These are phyloP conservation scores for Drosophila ambigua DNA, from an alignment of 1,140 invertebrate genomes.

Conservation along the genomic window DNA sequence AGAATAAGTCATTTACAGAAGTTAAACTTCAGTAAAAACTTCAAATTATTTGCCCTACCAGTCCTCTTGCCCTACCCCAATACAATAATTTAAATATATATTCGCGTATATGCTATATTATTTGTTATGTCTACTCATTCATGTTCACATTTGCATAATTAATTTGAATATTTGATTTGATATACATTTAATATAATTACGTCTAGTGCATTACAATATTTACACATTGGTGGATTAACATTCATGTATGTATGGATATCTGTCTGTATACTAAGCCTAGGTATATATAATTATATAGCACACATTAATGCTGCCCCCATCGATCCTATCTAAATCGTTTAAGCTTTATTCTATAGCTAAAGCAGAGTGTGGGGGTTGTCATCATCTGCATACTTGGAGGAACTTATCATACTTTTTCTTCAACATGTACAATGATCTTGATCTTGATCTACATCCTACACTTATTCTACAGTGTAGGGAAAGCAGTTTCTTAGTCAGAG, in stretches of 20 bases:
- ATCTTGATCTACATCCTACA: slow-evolving; percentile 32
- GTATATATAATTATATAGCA: slow-evolving; percentile 39
- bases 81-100: too few relatives aligned
- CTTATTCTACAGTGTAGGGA: slow-evolving; percentile 47
- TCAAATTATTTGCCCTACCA: too few relatives aligned
- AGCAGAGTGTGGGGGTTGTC: slow-evolving; percentile 25
- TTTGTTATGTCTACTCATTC: slow-evolving; percentile 45
- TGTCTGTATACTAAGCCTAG: slow-evolving; percentile 21
- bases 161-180: slow-evolving; percentile 41
- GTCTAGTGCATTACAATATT: slow-evolving; percentile 40
- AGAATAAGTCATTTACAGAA: too few relatives aligned
- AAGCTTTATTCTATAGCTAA: slow-evolving; percentile 28
- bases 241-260: slow-evolving; percentile 31
- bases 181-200: slow-evolving; percentile 41
- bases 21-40: too few relatives aligned
- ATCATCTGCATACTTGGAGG: slow-evolving; percentile 70
- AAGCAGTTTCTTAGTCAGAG: slow-evolving; percentile 41
- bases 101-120: slow-evolving; percentile 15
- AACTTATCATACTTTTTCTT: slow-evolving; percentile 75
- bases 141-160: slow-evolving; percentile 59
- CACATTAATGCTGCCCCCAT: slow-evolving; percentile 31
- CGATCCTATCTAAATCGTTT: slow-evolving; percentile 34
- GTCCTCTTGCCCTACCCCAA: too few relatives aligned
- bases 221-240: slow-evolving; percentile 45
- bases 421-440: slow-evolving; percentile 71